Evolutionary conservation across 2,113 vertebrate genomes (phyloP).

Genomic region (Urocynchramus pylzowi): DNA sequence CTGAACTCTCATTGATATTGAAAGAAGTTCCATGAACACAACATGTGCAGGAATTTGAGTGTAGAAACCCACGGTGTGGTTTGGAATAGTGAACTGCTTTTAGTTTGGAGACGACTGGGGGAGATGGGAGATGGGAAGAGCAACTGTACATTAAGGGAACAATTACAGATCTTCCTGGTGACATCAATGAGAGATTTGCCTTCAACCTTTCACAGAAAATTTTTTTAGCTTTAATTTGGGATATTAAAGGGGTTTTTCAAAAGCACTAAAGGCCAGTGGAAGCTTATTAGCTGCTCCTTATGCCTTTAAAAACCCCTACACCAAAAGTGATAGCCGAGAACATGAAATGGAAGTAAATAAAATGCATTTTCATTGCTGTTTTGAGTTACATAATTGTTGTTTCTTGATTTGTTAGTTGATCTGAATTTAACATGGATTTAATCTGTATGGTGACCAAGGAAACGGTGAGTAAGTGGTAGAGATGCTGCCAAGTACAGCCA

Average conservation of each 20-base stretch:
- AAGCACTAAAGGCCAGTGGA: conserved; percentile 30
- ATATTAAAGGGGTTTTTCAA: conserved; percentile 37
- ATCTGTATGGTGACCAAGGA: background rate
- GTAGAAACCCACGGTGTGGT: conserved; percentile 13
- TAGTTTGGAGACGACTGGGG: conserved; percentile 14
- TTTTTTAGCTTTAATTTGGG: conserved; percentile 59
- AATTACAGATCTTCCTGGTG: conserved; percentile 22
- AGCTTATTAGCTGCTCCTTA: conserved; percentile 8
- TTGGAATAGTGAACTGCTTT: conserved; percentile 37
- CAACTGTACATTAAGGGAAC: conserved; percentile 41
- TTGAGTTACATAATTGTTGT: conserved; percentile 57
- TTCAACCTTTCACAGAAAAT: conserved; percentile 40
- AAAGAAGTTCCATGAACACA: conserved; percentile 23
- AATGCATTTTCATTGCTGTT: conserved; percentile 64
- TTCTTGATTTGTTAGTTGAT: conserved; percentile 52
- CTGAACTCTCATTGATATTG: conserved; percentile 57
- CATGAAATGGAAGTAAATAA: conserved; percentile 60
- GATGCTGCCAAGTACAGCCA: background rate
- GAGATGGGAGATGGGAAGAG: conserved; percentile 28
- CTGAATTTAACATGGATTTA: conserved; percentile 23
- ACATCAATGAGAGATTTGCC: conserved; percentile 51
- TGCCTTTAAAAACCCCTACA: conserved; percentile 50
- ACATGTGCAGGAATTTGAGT: conserved; percentile 4
- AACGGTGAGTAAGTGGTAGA: background rate
- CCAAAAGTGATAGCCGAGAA: conserved; percentile 39